phyloP scores from a whole-genome alignment of 1,140 invertebrate species.

The Euwallacea fornicatus region DNA sequence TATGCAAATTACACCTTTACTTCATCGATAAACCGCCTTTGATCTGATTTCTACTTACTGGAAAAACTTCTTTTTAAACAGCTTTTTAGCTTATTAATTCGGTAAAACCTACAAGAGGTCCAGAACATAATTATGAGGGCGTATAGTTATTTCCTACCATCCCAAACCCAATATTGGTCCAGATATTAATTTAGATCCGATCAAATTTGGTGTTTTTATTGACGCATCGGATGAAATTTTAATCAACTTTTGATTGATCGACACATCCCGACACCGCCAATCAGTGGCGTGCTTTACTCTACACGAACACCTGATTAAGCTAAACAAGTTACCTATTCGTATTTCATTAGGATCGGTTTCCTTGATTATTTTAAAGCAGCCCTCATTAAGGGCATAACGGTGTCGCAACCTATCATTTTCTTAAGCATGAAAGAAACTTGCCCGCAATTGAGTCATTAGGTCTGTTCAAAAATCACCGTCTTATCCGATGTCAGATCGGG shows the following conservation, averaged over 20 bases:
- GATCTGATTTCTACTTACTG: too few relatives aligned
- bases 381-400: slow-evolving; percentile 1
- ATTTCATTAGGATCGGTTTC: not conserved
- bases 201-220: slow-evolving; percentile 36
- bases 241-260: slow-evolving; percentile 38
- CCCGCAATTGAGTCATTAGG: slow-evolving; percentile 16
- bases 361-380: slow-evolving; percentile 12
- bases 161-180: slow-evolving; percentile 17
- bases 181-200: slow-evolving; percentile 38
- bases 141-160: not conserved
- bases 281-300: not conserved
- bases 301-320: not conserved
- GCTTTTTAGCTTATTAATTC: too few relatives aligned
- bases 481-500: not conserved
- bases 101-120: too few relatives aligned
- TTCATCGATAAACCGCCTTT: too few relatives aligned
- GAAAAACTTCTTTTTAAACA: too few relatives aligned
- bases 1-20: too few relatives aligned
- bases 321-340: not conserved
- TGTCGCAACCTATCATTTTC: slow-evolving; percentile 4
- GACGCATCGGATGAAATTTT: slow-evolving; percentile 38
- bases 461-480: slow-evolving; percentile 8
- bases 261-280: not conserved
- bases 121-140: too few relatives aligned
- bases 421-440: not conserved